These are phyloP conservation scores for Callopanchax toddi DNA, from an alignment of 2,113 vertebrate species.

Conservation along the genomic window DNA sequence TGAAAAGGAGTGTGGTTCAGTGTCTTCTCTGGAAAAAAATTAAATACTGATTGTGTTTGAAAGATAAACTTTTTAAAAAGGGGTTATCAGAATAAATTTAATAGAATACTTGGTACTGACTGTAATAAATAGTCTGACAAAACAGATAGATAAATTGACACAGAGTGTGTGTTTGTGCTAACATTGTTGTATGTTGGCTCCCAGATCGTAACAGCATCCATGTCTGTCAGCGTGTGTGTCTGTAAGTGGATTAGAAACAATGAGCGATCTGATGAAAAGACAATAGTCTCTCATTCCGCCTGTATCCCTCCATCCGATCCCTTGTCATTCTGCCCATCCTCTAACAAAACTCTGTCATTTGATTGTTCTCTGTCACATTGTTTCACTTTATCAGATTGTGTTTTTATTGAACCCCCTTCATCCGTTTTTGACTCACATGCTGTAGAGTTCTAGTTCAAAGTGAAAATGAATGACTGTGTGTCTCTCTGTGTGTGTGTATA, in stretches of 20 bases:
- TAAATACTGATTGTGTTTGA: too few species aligned
- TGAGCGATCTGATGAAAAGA: constrained; percentile 58
- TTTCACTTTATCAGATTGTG: constrained; percentile 3
- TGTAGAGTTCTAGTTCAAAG: constrained; percentile 10
- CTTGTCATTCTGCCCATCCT: constrained; percentile 18
- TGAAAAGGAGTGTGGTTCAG: too few species aligned
- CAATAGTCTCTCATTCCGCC: constrained; percentile 48
- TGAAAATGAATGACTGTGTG: constrained; percentile 7
- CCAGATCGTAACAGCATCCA: not conserved
- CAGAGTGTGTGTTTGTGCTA: not conserved
- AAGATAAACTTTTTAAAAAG: too few species aligned
- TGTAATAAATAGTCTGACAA: too few species aligned
- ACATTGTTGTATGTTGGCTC: not conserved
- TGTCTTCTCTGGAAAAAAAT: too few species aligned
- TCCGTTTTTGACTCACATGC: constrained; percentile 16
- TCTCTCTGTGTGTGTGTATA: constrained; percentile 10
- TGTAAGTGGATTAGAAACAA: constrained; percentile 62
- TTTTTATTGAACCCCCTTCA: constrained; percentile 21
- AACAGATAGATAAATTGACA: constrained; percentile 1
- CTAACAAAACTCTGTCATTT: constrained; percentile 4
- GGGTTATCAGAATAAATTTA: too few species aligned
- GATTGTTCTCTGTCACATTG: not conserved
- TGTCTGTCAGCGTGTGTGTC: not conserved
- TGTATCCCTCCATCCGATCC: constrained; percentile 8
- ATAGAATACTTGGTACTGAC: too few species aligned